phyloP scores from a whole-genome alignment of 2,888 invertebrate genomes.

The Cataglyphis altisquamis region DNA sequence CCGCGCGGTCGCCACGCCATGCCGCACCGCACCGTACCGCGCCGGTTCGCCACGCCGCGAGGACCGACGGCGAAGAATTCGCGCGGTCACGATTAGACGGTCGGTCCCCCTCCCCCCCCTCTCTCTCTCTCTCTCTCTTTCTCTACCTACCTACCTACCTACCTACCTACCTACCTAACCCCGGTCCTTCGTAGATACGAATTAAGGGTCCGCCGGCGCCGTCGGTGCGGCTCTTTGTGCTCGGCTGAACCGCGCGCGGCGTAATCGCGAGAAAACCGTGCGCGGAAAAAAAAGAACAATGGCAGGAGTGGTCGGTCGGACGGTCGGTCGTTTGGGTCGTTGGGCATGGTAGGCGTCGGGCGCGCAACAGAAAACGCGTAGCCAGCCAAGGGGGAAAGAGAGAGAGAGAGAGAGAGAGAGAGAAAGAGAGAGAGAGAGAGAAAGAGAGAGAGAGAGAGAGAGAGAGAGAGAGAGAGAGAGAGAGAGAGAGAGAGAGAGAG shows the following conservation, averaged over 20 bases:
- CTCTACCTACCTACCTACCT: no score
- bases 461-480: no score
- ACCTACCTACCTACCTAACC: neutral
- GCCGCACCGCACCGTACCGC: conserved; percentile 55
- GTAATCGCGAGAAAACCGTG: conserved; percentile 2
- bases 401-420: neutral
- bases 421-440: no score
- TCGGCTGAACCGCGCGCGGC: neutral
- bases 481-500: neutral
- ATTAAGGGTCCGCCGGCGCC: conserved; percentile 14
- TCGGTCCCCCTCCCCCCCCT: neutral
- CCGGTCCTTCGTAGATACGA: conserved; percentile 19
- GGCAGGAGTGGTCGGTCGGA: neutral
- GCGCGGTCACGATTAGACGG: conserved; percentile 67
- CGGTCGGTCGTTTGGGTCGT: neutral
- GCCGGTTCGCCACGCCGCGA: conserved; percentile 49
- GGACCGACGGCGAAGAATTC: conserved; percentile 67
- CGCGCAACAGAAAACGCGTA: neutral
- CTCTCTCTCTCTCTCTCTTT: no score
- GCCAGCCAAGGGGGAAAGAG: neutral
- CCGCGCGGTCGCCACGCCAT: conserved; percentile 60
- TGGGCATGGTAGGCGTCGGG: conserved; percentile 4
- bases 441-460: neutral
- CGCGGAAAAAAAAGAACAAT: neutral
- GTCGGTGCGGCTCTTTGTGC: neutral